Evolutionary conservation across 2,888 invertebrate genomes (phyloP), one percentile per base, ranked within the genome.

Genomic region (Parelbella ahira): DNA sequence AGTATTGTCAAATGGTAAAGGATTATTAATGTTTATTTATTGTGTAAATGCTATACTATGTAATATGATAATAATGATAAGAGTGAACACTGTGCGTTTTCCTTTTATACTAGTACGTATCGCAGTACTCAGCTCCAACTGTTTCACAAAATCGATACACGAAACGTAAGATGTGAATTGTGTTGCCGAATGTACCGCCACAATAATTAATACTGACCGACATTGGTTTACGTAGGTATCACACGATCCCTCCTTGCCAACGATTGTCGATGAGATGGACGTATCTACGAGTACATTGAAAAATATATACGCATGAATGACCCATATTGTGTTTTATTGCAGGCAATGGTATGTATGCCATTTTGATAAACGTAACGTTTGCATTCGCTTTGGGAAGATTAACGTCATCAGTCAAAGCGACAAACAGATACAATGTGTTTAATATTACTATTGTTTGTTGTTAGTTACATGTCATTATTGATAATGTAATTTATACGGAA

Each of bases 1-100:
- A 82, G 82, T 87, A 87, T 87, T 87, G 87, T 87, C 87, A 82
- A 83, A 76, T 78, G 82, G 81, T 70, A 78, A 77, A 76, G 68
- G 66, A 74, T 42, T 47, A 36, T 43, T 39, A 13, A 41, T 34
- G 33, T 41, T 15, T 3, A 3, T 15, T 24, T 66, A 48, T 70
- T 60, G 63, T 72, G 63, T 73, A 60, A 58, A 68, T 68, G 65
- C 56, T 51, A 48, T 51, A n/a, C 48, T 52, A 53, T 54, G 49
- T 58, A 53, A 47, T 51, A 61, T 66, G 15, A 3, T 15, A 4
- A 15, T 72, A 65, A 78, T 73, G 65, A 70, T 68, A 62, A 64
- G 61, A 63, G 72, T 74, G 73, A 72, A 68, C 63, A 68, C 70
- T 83, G 84, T 84, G 84, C 83, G 86, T 69, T 72, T 82, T 67